A percentile compares a stretch with the other conserved stretches of the same genome.
Evolutionary conservation across 2,888 invertebrate species (phyloP).

Genomic region (Heteromurus nitidus): DNA sequence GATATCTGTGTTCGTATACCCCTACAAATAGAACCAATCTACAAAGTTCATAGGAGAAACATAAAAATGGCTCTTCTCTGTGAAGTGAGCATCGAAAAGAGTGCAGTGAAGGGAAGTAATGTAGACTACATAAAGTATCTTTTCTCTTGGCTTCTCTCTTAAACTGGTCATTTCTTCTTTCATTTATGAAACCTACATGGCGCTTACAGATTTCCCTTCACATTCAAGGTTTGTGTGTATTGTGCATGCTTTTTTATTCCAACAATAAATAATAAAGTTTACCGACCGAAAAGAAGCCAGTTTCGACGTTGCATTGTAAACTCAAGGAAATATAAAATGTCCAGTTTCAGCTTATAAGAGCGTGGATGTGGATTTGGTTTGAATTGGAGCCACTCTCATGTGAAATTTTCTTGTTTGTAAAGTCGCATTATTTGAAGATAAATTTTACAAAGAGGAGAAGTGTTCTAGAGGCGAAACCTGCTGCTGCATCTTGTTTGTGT

Average conservation of each 20-base stretch:
- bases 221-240: neutral
- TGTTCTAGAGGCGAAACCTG: neutral
- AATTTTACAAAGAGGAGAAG: neutral
- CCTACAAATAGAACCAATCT: slow-evolving; percentile 54
- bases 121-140: too few species aligned
- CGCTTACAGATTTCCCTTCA: neutral
- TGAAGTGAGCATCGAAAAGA: neutral
- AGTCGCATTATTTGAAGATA: neutral
- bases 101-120: too few species aligned
- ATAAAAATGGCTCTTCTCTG: slow-evolving; percentile 3
- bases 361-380: too few species aligned
- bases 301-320: neutral
- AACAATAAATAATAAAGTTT: slow-evolving; percentile 59
- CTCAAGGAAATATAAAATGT: neutral
- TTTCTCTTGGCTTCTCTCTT: too few species aligned
- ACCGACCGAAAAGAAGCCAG: slow-evolving; percentile 38
- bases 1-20: too few species aligned
- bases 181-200: neutral
- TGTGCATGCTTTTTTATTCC: slow-evolving; percentile 26
- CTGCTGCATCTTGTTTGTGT: neutral
- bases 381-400: too few species aligned
- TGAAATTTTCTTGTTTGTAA: neutral
- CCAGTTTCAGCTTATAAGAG: too few species aligned
- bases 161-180: too few species aligned
- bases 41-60: slow-evolving; percentile 22